A percentile compares a stretch with the other conserved stretches of the same genome.
Evolutionary conservation across 2,113 vertebrate species (phyloP).

Genomic region (Lamprotornis superbus): DNA sequence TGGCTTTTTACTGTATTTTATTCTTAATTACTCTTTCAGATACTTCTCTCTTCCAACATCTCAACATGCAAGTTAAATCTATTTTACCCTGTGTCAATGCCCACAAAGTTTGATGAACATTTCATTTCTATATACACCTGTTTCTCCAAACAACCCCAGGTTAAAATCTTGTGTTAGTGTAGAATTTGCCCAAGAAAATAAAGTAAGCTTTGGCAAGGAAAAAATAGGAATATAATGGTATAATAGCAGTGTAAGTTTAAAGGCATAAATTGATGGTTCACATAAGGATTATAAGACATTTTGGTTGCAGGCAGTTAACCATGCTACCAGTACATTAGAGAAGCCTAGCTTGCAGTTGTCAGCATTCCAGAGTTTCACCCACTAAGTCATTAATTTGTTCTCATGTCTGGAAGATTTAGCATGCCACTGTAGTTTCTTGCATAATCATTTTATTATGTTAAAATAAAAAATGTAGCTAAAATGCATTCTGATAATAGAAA

Average conservation of each 20-base stretch:
- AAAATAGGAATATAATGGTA: neutral
- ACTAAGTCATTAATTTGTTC: slow-evolving; percentile 19
- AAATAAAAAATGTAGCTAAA: neutral
- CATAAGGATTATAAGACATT: neutral
- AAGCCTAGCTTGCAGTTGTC: slow-evolving; percentile 17
- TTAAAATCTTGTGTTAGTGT: neutral
- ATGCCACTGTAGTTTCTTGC: neutral
- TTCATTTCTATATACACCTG: neutral
- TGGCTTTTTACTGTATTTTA: neutral
- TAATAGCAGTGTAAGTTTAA: neutral
- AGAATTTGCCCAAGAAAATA: slow-evolving; percentile 17
- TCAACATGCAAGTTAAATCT: neutral
- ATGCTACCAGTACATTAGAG: neutral
- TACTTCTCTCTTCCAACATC: neutral
- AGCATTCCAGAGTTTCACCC: slow-evolving; percentile 34
- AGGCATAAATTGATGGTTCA: neutral
- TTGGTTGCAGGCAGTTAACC: slow-evolving; percentile 23
- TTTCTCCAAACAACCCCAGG: neutral
- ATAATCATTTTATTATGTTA: neutral
- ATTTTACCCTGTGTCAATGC: neutral
- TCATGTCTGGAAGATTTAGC: neutral
- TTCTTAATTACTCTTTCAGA: neutral
- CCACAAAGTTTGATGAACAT: neutral
- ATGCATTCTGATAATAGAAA: neutral
- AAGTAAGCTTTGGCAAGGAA: neutral